phyloP scores from a whole-genome alignment of 1,140 invertebrate species.

The Bicyclus anynana region DNA sequence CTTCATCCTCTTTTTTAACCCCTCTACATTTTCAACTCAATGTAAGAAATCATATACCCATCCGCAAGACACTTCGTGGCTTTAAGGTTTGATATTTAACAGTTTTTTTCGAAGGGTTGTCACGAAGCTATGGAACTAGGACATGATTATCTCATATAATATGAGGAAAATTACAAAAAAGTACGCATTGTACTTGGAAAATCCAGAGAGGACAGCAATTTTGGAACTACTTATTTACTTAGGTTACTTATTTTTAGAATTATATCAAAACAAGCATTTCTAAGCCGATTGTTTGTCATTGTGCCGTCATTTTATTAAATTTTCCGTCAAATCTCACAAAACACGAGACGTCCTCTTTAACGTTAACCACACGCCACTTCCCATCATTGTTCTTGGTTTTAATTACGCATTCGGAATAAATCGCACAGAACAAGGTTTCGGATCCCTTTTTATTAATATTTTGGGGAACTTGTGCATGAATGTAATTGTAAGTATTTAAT shows the following conservation, averaged over 20 bases:
- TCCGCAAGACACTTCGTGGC: no score
- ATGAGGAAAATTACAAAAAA: no score
- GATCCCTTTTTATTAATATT: neutral
- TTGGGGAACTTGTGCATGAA: neutral
- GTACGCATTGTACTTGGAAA: no score
- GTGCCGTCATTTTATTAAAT: slow-evolving; percentile 11
- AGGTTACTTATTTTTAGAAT: neutral
- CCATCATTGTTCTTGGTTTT: slow-evolving; percentile 24
- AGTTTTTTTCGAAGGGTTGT: no score
- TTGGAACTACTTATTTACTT: no score
- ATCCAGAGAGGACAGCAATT: no score
- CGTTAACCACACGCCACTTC: slow-evolving; percentile 18
- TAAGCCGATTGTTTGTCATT: neutral
- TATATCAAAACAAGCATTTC: neutral
- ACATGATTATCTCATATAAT: no score
- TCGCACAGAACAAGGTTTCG: neutral
- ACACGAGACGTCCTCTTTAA: slow-evolving; percentile 17
- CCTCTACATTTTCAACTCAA: no score
- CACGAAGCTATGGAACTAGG: no score
- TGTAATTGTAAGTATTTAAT: neutral
- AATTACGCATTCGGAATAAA: slow-evolving; percentile 24
- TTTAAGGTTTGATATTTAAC: no score
- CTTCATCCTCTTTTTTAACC: no score
- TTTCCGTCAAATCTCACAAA: slow-evolving; percentile 7
- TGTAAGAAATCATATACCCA: no score